A percentile compares a stretch with the other conserved stretches of the same genome.
phyloP scores from a whole-genome alignment of 2,888 invertebrate genomes.

The Sussaba pulchella region DNA sequence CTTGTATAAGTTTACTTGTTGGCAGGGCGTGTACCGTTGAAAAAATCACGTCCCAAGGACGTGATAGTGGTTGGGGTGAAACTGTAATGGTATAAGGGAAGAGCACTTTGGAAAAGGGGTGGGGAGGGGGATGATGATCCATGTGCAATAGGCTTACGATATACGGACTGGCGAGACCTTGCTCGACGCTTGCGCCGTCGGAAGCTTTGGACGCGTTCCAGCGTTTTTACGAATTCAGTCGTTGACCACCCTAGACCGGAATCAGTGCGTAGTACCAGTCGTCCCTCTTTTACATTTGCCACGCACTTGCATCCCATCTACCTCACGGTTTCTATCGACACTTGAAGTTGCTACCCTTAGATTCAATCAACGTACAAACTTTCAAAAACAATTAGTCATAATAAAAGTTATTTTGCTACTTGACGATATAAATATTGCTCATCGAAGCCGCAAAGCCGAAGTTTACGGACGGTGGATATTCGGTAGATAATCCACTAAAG shows the following conservation, averaged over 20 bases:
- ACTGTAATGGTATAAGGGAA: too few relatives aligned
- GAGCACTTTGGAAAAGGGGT: neutral
- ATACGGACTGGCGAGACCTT: constrained; percentile 59
- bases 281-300: constrained; percentile 6
- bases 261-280: constrained; percentile 66
- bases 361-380: too few relatives aligned
- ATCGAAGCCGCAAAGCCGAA: too few relatives aligned
- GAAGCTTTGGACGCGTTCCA: constrained; percentile 64
- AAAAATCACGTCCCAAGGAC: constrained; percentile 62
- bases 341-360: too few relatives aligned
- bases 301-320: neutral
- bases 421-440: too few relatives aligned
- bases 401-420: too few relatives aligned
- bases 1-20: neutral
- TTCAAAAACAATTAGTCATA: too few relatives aligned
- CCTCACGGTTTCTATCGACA: too few relatives aligned
- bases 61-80: neutral
- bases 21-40: constrained; percentile 30
- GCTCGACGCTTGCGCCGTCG: constrained; percentile 71
- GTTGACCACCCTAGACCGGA: constrained; percentile 62
- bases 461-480: too few relatives aligned
- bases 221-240: constrained; percentile 71
- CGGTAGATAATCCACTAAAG: too few relatives aligned
- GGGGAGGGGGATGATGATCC: constrained; percentile 47
- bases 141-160: constrained; percentile 55